These are phyloP conservation scores for Leptobrachium ailaonicum DNA, from an alignment of 2,113 vertebrate species.

Conservation along the genomic window DNA sequence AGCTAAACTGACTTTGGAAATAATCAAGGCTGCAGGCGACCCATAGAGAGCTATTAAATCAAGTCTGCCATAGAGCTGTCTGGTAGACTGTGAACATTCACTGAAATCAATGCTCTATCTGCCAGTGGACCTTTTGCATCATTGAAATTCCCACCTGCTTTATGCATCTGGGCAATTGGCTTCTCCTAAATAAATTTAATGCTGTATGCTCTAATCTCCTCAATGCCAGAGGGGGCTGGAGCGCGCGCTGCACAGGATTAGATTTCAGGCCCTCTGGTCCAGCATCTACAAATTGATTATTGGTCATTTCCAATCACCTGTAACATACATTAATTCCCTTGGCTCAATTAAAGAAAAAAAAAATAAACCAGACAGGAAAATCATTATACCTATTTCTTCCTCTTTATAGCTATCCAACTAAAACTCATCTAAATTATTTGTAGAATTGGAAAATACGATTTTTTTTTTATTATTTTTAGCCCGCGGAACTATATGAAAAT, in stretches of 20 bases:
- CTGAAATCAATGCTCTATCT: constrained; percentile 66
- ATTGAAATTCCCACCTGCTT: constrained; percentile 63
- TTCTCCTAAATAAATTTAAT: constrained; percentile 65
- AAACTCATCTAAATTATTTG: too few relatives aligned
- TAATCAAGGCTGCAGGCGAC: constrained; percentile 66
- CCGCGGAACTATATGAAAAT: constrained; percentile 51
- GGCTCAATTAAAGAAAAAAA: too few relatives aligned
- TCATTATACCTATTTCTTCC: too few relatives aligned
- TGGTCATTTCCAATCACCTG: constrained; percentile 53
- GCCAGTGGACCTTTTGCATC: constrained; percentile 62
- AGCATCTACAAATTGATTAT: constrained; percentile 60
- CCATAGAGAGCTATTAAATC: constrained; percentile 66
- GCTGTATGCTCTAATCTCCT: constrained; percentile 43
- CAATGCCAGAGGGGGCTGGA: constrained; percentile 20
- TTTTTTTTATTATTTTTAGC: background rate
- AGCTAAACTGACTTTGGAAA: constrained; percentile 62
- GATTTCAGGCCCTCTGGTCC: constrained; percentile 25
- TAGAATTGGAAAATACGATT: too few relatives aligned
- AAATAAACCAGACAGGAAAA: too few relatives aligned
- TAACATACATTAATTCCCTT: too few relatives aligned
- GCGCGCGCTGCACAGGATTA: constrained; percentile 37
- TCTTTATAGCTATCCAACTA: too few relatives aligned
- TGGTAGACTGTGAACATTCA: constrained; percentile 63
- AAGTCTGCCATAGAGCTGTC: constrained; percentile 66
- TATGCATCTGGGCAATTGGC: constrained; percentile 64